These are phyloP conservation scores for Subanguina moxae DNA, from an alignment of 1,140 invertebrate species.

Conservation along the genomic window DNA sequence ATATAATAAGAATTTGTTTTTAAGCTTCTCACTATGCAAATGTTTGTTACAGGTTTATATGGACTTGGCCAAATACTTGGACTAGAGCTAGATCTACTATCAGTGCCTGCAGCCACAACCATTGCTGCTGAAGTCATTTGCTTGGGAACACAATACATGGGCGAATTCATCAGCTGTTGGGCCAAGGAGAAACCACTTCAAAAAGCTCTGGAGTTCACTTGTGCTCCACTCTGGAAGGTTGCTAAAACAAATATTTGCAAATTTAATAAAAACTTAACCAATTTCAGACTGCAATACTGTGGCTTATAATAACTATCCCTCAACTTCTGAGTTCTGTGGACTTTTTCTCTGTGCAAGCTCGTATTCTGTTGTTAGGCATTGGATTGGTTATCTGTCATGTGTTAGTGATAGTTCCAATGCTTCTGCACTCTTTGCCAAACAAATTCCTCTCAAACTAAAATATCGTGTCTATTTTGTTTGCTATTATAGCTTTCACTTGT, in stretches of 20 bases:
- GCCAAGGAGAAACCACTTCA: constrained; percentile 24
- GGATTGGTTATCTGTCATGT: constrained; percentile 17
- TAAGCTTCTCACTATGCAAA: no score
- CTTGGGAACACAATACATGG: constrained; percentile 21
- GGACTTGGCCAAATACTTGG: constrained; percentile 19
- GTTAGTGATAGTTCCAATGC: constrained; percentile 14
- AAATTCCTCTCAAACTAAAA: constrained; percentile 4
- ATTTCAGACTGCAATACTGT: constrained; percentile 23
- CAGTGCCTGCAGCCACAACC: constrained; percentile 15
- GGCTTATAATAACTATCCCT: constrained; percentile 13
- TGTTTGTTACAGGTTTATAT: constrained; percentile 20
- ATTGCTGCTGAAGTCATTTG: constrained; percentile 10
- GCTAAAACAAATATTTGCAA: neutral
- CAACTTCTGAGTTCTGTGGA: constrained; percentile 17
- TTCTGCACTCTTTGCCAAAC: constrained; percentile 7
- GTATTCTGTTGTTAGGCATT: constrained; percentile 15
- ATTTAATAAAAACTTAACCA: constrained; percentile 12
- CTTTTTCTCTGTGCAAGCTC: constrained; percentile 27
- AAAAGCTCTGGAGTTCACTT: constrained; percentile 24
- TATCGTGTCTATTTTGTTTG: neutral
- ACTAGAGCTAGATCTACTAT: constrained; percentile 22
- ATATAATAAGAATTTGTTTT: no score
- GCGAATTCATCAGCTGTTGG: constrained; percentile 21
- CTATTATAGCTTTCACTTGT: neutral
- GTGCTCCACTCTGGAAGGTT: constrained; percentile 19